These are phyloP conservation scores for Melipona bicolor DNA, from an alignment of 2,888 invertebrate genomes.

Conservation along the genomic window DNA sequence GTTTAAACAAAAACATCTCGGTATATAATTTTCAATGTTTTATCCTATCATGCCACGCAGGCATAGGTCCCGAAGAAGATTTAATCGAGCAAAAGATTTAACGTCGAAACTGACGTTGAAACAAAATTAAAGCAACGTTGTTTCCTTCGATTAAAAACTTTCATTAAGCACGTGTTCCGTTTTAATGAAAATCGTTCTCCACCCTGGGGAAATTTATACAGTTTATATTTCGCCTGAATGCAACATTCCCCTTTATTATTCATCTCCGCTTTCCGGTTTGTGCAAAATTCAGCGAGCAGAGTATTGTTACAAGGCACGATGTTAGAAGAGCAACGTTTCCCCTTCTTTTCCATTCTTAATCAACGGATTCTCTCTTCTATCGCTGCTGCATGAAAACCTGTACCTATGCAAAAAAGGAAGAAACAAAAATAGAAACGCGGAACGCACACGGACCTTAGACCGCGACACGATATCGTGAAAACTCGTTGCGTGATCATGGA, in stretches of 20 bases:
- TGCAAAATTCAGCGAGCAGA: conserved; percentile 2
- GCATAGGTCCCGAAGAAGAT: neutral
- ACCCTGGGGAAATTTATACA: neutral
- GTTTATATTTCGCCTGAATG: neutral
- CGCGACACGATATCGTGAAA: conserved; percentile 47
- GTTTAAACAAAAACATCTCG: neutral
- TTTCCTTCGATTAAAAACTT: conserved; percentile 5
- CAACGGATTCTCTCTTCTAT: neutral
- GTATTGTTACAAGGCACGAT: neutral
- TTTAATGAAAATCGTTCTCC: conserved; percentile 6
- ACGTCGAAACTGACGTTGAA: neutral
- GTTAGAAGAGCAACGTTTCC: neutral
- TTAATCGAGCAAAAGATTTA: neutral
- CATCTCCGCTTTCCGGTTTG: neutral
- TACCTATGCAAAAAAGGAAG: neutral
- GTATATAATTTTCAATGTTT: neutral
- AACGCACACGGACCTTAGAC: neutral
- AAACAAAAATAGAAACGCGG: too few relatives aligned
- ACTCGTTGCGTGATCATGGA: conserved; percentile 54
- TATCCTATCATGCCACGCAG: neutral
- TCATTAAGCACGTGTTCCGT: conserved; percentile 3
- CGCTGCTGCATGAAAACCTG: conserved; percentile 18
- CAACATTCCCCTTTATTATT: conserved; percentile 1
- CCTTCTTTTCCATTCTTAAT: neutral
- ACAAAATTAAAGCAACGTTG: neutral